Percentiles rank a stretch among this genome's conserved stretches.
Evolutionary conservation across 1,140 invertebrate species (phyloP).

Genomic region (Nilaparvata lugens): DNA sequence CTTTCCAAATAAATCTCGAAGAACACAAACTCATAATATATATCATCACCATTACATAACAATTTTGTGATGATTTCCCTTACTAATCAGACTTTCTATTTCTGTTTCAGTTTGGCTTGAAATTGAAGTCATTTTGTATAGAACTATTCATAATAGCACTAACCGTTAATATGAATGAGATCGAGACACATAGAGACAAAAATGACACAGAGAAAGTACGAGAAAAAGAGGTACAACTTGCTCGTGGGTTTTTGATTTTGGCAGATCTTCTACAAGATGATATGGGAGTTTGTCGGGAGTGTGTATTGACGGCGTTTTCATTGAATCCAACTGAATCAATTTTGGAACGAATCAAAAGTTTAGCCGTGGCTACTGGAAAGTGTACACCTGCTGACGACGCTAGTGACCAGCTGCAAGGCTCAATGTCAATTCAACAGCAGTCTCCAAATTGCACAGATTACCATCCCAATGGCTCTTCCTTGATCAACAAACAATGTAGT

Average conservation of each 20-base stretch:
- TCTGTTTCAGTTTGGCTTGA: conserved; percentile 47
- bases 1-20: too few relatives aligned
- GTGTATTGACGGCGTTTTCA: conserved; percentile 54
- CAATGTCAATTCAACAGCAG: not conserved
- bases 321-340: conserved; percentile 45
- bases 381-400: too few relatives aligned
- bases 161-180: conserved; percentile 63
- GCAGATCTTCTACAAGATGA: conserved; percentile 42
- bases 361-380: conserved; percentile 14
- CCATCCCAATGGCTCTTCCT: too few relatives aligned
- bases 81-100: conserved; percentile 12
- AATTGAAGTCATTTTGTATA: conserved; percentile 53
- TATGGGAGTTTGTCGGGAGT: conserved; percentile 47
- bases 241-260: conserved; percentile 46
- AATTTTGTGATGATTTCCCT: conserved; percentile 1
- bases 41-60: too few relatives aligned
- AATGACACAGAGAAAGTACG: conserved; percentile 41
- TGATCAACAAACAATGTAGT: too few relatives aligned
- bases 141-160: conserved; percentile 63
- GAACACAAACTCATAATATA: too few relatives aligned
- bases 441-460: too few relatives aligned
- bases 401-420: too few relatives aligned
- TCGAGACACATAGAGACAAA: conserved; percentile 55
- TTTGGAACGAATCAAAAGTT: conserved; percentile 40
- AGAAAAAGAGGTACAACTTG: conserved; percentile 43